Evolutionary conservation across 2,888 invertebrate species (phyloP).

Genomic region (Lissonota sp.): DNA sequence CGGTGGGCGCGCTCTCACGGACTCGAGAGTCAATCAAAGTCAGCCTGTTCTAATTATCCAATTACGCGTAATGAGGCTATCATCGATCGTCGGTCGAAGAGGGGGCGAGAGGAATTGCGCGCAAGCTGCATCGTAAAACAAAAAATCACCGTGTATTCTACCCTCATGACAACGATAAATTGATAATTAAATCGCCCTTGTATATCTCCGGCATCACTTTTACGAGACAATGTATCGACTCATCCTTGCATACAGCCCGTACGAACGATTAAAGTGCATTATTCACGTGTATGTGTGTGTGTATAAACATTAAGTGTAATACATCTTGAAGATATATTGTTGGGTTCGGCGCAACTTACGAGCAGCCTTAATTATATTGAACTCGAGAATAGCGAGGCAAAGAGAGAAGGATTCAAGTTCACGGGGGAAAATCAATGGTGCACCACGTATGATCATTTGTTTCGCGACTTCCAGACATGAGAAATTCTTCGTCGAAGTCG

Average conservation of each 20-base stretch:
- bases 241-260: constrained; percentile 1
- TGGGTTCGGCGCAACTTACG: constrained; percentile 42
- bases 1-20: background rate
- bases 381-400: background rate
- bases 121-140: constrained; percentile 24
- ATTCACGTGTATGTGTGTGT: background rate
- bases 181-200: constrained; percentile 55
- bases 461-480: background rate
- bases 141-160: background rate
- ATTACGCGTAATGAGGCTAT: constrained; percentile 56
- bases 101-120: background rate
- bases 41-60: constrained; percentile 57
- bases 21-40: constrained; percentile 47
- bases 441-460: constrained; percentile 24
- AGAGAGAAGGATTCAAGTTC: constrained; percentile 2
- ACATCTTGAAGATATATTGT: constrained; percentile 37
- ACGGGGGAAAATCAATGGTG: constrained; percentile 32
- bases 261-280: constrained; percentile 16
- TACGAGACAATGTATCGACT: constrained; percentile 44
- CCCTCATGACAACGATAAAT: constrained; percentile 52
- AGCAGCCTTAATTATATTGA: constrained; percentile 43
- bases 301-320: background rate
- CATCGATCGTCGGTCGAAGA: constrained; percentile 47
- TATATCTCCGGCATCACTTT: constrained; percentile 16
- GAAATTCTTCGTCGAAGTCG: background rate